phyloP scores from a whole-genome alignment of 2,797 vertebrate genomes.

The Varecia variegata region DNA sequence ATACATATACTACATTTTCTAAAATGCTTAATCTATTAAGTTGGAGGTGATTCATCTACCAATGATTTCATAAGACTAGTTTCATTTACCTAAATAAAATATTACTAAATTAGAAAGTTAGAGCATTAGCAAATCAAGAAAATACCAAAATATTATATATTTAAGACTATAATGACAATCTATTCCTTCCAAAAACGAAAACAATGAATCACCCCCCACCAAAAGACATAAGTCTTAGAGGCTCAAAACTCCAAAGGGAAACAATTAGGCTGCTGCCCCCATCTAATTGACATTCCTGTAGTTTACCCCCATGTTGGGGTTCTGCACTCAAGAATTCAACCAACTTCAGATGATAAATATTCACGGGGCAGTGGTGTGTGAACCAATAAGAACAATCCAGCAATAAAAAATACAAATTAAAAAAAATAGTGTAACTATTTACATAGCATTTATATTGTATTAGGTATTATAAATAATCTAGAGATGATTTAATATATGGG shows the following conservation, averaged over 20 bases:
- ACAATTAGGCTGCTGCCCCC: background rate
- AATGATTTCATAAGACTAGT: constrained; percentile 1
- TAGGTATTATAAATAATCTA: background rate
- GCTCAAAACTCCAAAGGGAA: background rate
- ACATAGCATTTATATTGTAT: background rate
- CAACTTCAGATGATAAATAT: background rate
- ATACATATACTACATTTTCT: background rate
- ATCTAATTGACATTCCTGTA: background rate
- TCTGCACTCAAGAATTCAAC: background rate
- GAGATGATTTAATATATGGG: background rate
- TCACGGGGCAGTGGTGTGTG: no score
- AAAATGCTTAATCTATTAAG: background rate
- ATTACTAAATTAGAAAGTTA: constrained; percentile 19
- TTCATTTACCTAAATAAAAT: constrained; percentile 3
- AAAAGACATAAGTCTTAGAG: background rate
- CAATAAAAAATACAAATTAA: background rate
- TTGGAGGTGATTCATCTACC: background rate
- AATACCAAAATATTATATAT: constrained; percentile 19
- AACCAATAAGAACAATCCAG: background rate
- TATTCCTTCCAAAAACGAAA: constrained; percentile 2
- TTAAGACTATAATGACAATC: background rate
- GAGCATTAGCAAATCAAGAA: background rate
- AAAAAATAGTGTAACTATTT: background rate
- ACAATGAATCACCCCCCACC: background rate
- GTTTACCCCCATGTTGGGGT: background rate